phyloP scores from a whole-genome alignment of 2,888 invertebrate species.

The Apamea crenata region DNA sequence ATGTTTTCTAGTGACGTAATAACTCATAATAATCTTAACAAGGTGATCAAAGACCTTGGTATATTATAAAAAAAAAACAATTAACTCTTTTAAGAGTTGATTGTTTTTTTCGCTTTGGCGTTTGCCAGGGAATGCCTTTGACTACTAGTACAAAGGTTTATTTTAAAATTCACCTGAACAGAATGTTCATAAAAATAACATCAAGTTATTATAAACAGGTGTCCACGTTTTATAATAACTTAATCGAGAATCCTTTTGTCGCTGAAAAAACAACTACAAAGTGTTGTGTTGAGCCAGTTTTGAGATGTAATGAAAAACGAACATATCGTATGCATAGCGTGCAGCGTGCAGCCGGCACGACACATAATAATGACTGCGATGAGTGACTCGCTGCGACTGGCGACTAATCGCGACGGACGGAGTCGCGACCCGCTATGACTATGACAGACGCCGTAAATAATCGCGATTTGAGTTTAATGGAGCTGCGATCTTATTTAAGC shows the following conservation, averaged over 20 bases:
- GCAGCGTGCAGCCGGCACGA: not conserved
- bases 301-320: slow-evolving; percentile 20
- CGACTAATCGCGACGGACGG: slow-evolving; percentile 37
- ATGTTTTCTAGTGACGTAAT: too few species aligned
- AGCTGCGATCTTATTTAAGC: slow-evolving; percentile 39
- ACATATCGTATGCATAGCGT: not conserved
- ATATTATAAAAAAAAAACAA: too few species aligned
- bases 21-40: too few species aligned
- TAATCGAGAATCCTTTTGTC: slow-evolving; percentile 1
- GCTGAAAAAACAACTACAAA: not conserved
- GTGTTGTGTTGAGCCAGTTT: slow-evolving; percentile 7
- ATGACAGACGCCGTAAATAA: slow-evolving; percentile 39
- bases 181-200: not conserved
- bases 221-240: slow-evolving; percentile 15
- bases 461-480: slow-evolving; percentile 34
- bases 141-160: not conserved
- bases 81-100: too few species aligned
- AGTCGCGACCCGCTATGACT: slow-evolving; percentile 26
- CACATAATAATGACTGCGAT: not conserved
- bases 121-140: not conserved
- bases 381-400: slow-evolving; percentile 33
- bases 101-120: too few species aligned
- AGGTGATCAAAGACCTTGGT: too few species aligned
- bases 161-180: not conserved
- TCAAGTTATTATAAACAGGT: not conserved